These are phyloP conservation scores for Epinephelus coioides DNA, from an alignment of 2,797 vertebrate genomes.

Conservation along the genomic window DNA sequence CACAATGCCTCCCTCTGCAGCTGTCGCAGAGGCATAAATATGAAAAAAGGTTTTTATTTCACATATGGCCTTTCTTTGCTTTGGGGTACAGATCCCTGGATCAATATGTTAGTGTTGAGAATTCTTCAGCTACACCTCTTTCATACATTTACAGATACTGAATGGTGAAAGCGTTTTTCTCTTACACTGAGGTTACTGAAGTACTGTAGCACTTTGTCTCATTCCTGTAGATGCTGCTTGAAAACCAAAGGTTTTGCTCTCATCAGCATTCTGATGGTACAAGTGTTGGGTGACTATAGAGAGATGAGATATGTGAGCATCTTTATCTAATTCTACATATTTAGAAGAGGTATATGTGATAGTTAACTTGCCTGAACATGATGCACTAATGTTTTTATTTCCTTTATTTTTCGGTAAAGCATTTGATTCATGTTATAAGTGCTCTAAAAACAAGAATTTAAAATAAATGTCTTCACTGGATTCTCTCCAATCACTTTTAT, in stretches of 20 bases:
- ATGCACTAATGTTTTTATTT: background rate
- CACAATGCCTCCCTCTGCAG: too few relatives aligned
- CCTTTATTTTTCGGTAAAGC: background rate
- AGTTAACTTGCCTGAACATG: background rate
- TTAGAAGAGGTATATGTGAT: background rate
- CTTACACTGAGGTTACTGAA: background rate
- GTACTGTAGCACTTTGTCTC: background rate
- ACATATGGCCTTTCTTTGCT: too few relatives aligned
- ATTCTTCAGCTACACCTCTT: background rate
- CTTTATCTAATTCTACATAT: background rate
- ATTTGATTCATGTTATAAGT: background rate
- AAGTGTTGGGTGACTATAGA: background rate
- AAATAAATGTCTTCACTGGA: background rate
- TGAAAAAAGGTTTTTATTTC: too few relatives aligned
- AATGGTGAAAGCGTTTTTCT: background rate
- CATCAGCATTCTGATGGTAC: background rate
- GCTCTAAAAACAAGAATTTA: background rate
- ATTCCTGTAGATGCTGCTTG: background rate
- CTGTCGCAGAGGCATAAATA: too few relatives aligned
- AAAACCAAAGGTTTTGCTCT: background rate
- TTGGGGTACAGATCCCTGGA: background rate
- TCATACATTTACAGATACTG: background rate
- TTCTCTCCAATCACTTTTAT: background rate
- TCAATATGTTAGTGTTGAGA: background rate
- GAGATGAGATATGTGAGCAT: background rate